phyloP scores from a whole-genome alignment of 2,888 invertebrate genomes.

The Eilema sororculum region DNA sequence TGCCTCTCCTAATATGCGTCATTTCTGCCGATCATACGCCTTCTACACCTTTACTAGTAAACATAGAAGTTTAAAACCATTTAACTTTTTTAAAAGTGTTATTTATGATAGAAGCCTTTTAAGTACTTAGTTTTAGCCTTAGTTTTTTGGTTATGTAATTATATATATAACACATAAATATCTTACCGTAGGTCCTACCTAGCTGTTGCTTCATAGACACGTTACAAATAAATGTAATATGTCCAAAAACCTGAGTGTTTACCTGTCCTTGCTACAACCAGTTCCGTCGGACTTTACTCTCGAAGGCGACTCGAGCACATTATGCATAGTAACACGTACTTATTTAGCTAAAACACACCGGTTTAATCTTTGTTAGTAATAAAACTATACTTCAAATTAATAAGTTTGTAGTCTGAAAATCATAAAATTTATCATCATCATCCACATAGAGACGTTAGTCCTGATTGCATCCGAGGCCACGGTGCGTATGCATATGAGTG shows the following conservation, averaged over 20 bases:
- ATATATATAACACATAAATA: not conserved
- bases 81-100: too few relatives aligned
- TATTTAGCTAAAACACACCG: not conserved
- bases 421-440: too few relatives aligned
- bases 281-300: not conserved
- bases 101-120: too few relatives aligned
- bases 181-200: not conserved
- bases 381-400: not conserved
- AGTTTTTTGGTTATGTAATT: too few relatives aligned
- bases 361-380: not conserved
- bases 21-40: too few relatives aligned
- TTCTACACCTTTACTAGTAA: too few relatives aligned
- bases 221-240: conserved; percentile 1
- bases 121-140: too few relatives aligned
- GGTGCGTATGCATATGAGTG: too few relatives aligned
- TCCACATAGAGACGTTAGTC: too few relatives aligned
- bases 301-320: not conserved
- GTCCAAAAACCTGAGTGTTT: not conserved
- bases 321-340: conserved; percentile 6
- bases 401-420: not conserved
- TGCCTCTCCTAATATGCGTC: too few relatives aligned
- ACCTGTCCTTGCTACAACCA: conserved; percentile 8
- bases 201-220: not conserved
- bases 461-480: too few relatives aligned
- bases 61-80: too few relatives aligned